Evolutionary conservation across 2,888 invertebrate genomes (phyloP).

Genomic region (Mythimna vitellina): DNA sequence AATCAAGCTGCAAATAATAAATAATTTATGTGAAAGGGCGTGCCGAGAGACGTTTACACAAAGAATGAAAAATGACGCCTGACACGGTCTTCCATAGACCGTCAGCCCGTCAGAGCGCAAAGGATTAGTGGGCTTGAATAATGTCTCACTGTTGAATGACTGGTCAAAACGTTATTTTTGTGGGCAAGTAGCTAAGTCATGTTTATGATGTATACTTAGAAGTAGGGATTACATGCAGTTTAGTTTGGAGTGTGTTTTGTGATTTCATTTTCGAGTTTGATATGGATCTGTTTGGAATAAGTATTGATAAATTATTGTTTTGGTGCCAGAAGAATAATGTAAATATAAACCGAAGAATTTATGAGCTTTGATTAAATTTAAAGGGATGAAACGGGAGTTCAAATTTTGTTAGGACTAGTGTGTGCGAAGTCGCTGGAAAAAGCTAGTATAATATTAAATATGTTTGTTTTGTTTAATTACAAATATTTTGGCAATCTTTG

Average conservation of each 20-base stretch:
- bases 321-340: not conserved
- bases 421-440: no score
- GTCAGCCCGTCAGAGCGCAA: slow-evolving; percentile 44
- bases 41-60: slow-evolving; percentile 76
- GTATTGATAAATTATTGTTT: slow-evolving; percentile 7
- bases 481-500: no score
- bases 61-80: slow-evolving; percentile 81
- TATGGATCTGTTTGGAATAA: slow-evolving; percentile 27
- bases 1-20: slow-evolving; percentile 70
- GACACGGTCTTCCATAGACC: slow-evolving; percentile 57
- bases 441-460: no score
- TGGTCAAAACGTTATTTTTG: slow-evolving; percentile 61
- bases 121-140: slow-evolving; percentile 59
- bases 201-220: slow-evolving; percentile 61
- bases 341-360: not conserved
- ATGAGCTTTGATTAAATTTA: not conserved
- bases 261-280: slow-evolving; percentile 15
- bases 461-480: no score
- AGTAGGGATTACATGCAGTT: slow-evolving; percentile 44
- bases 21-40: slow-evolving; percentile 76
- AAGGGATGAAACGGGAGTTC: no score
- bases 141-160: slow-evolving; percentile 56
- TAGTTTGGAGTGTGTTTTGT: slow-evolving; percentile 34
- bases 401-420: no score
- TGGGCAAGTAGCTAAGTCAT: slow-evolving; percentile 62